These are phyloP conservation scores for Blera fallax DNA, from an alignment of 2,888 invertebrate species.

Conservation along the genomic window DNA sequence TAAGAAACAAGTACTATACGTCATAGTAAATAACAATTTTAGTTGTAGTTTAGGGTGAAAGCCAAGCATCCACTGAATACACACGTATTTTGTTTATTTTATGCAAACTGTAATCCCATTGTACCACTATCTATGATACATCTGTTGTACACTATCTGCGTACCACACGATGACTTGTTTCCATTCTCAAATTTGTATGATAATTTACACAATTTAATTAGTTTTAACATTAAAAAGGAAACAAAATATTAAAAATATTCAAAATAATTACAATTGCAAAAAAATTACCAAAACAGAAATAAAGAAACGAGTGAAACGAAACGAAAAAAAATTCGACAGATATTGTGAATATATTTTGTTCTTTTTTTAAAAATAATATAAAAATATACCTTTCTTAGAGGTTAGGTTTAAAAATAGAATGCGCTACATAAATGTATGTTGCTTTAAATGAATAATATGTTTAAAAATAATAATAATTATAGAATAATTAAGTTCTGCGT, in stretches of 20 bases:
- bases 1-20: too few species aligned
- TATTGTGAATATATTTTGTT: slow-evolving; percentile 67
- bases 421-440: slow-evolving; percentile 65
- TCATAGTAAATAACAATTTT: too few species aligned
- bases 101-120: slow-evolving; percentile 18
- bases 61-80: too few species aligned
- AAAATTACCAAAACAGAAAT: background rate
- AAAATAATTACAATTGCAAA: background rate
- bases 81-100: background rate
- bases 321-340: slow-evolving; percentile 18
- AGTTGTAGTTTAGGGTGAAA: too few species aligned
- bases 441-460: slow-evolving; percentile 38
- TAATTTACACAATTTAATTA: background rate
- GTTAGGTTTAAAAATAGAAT: slow-evolving; percentile 63
- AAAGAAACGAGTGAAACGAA: background rate
- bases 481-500: slow-evolving; percentile 42
- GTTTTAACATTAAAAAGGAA: background rate
- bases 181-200: background rate
- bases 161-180: background rate
- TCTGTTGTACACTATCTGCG: background rate
- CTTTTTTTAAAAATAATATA: slow-evolving; percentile 65
- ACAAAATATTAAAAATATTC: background rate
- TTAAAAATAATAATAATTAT: slow-evolving; percentile 21
- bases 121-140: background rate
- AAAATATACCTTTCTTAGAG: slow-evolving; percentile 68